Evolutionary conservation across 2,113 vertebrate genomes (phyloP), one percentile per base, ranked within the genome.

Genomic region (Nesogale talazaci): DNA sequence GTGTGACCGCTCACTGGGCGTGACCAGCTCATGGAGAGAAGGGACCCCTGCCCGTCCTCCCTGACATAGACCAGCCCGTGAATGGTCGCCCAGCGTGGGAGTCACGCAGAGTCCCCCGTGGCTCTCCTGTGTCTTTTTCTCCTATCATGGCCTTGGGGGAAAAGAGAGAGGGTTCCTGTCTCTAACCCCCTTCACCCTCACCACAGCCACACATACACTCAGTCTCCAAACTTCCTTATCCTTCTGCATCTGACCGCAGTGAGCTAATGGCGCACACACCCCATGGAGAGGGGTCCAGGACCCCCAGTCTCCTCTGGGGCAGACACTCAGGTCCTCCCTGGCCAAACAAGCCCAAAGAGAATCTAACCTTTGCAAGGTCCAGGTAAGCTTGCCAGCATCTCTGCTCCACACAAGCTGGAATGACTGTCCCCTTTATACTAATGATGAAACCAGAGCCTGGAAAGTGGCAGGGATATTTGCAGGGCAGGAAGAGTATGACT

Each of bases 121-220:
- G 31, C 75, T 15, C 31, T 36, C 77, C 63, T 61, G 76, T 14
- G 22, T 34, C 40, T 40, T 81, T 61, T 10, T 70, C 19, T 22
- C 31, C 80, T 52, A 27, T n/a, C 3, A 0, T 29, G 52, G 59
- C 78, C 93, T 90, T 74, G 3, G 2, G 75, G 75, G 59, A 91
- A 85, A 70, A 94, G 69, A 82, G 17, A 31, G 31, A 29, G 87
- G 27, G 46, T 63, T 29, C 61, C 83, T 85, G 93, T 77, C 67
- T 83, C 16, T 5, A 23, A 19, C 1, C 3, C 19, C 56, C 46
- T 46, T 52, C 46, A 52, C 9, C 46, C 46, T 12, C 46, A 12
- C 46, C 46, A 9, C 46, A 2, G 46, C 46, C 46, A 52, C 46
- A 52, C 46, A 52, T 52, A 52, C 59, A 11, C 29, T 91, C 79